Conservation (phyloP, 2,888 invertebrate species). For the Lasioglossum leucozonium region DNA sequence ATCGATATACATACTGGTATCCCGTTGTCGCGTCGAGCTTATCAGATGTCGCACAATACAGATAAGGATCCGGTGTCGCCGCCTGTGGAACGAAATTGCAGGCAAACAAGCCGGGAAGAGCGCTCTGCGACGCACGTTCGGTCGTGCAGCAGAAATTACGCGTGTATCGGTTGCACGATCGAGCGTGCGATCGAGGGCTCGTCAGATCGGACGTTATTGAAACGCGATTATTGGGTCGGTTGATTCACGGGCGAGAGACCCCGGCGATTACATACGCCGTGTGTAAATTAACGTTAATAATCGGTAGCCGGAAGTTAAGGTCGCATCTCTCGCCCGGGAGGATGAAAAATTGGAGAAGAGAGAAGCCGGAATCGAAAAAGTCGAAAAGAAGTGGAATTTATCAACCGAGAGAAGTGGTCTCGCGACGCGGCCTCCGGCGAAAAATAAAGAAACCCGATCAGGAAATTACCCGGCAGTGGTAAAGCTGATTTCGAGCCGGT, state of each 20-base stretch:
- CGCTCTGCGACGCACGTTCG: conserved; percentile 15
- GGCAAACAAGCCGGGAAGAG: neutral
- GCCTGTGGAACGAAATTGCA: conserved; percentile 26
- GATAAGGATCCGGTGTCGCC: conserved; percentile 13
- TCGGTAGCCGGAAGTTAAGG: neutral
- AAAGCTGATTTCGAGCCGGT: conserved; percentile 37
- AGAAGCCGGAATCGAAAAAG: conserved; percentile 1
- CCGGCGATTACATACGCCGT: neutral
- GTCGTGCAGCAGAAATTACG: conserved; percentile 23
- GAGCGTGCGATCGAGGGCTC: neutral
- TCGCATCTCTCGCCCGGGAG: neutral
- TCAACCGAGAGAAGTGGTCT: neutral
- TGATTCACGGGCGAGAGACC: conserved; percentile 17
- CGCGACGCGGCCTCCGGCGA: neutral
- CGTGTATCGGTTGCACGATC: conserved; percentile 18
- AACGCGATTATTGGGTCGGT: conserved; percentile 24
- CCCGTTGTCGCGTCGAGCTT: conserved; percentile 30
- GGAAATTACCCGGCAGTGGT: conserved; percentile 19
- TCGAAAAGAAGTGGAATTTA: neutral
- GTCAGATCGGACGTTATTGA: conserved; percentile 44
- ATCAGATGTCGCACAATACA: conserved; percentile 51
- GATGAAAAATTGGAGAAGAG: neutral
- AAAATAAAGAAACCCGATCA: conserved; percentile 1
- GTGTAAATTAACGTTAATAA: neutral
- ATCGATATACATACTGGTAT: conserved; percentile 28